Evolutionary conservation across 37 sponge, comb jelly and placozoan species (phyloP), one percentile per base, ranked within the genome.

Genomic region (Hexactinellida sp.): DNA sequence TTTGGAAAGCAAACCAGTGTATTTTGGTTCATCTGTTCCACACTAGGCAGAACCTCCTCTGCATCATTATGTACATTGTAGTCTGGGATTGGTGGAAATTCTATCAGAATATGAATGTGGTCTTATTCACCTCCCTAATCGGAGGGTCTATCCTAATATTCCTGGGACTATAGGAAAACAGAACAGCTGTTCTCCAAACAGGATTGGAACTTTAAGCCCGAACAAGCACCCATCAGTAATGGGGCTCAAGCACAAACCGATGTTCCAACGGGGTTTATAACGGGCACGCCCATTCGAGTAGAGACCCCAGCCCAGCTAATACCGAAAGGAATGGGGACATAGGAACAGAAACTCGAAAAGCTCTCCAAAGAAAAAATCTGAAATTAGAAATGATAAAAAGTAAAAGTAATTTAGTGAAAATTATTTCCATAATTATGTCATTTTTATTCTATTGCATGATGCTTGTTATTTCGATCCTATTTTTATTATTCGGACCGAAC

Each of bases 151-250:
- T 36, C 24, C 37, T 85, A 21, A 76, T 36, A 38, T 63, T 83
- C 38, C 86, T 87, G 84, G 24, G 83, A 38, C 88, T 92, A 87
- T 47, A 90, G 86, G 83, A 92, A 92, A 71, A 92, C 88, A 51
- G 47, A 47, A 84, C 92, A 92, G 88, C 83, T 87, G 34, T 90
- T 86, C 84, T 85, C 88, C 24, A 88, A 83, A n/a, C 55, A 36
- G 16, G 92, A 92, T 55, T 92, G 92, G 92, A 92, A 92, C 84
- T 63, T 63, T n/a, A 63, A 63, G 13, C 3, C 21, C 76, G 76
- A 47, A 9, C 13, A 47, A 47, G 16, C 52, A 19, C 52, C 52
- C 9, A 47, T 47, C 16, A 9, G 13, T 19, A 47, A 19, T 47
- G 52, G 9, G 9, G 16, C 13, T 16, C n/a, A n/a, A n/a, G 16